phyloP scores from a whole-genome alignment of 2,797 vertebrate species.

The Eupleurogrammus muticus region DNA sequence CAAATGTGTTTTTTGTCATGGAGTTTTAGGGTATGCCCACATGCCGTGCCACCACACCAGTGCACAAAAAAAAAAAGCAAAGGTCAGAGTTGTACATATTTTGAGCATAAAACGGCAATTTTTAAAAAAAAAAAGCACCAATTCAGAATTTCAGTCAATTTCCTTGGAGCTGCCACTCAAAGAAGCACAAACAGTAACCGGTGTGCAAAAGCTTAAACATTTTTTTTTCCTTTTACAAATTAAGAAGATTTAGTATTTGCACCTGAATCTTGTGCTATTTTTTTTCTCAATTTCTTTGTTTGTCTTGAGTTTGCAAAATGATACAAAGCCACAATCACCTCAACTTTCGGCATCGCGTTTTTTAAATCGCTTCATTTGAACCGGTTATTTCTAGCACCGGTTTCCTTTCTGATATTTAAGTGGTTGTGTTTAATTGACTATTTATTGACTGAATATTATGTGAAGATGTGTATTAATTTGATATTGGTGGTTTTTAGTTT shows the following conservation, averaged over 20 bases:
- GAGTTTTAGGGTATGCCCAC: not conserved
- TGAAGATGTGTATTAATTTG: constrained; percentile 56
- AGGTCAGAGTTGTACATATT: constrained; percentile 49
- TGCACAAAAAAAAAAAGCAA: constrained; percentile 26
- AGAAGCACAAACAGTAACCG: constrained; percentile 71
- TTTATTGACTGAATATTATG: constrained; percentile 42
- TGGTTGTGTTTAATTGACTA: constrained; percentile 42
- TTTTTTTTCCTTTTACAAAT: constrained; percentile 13
- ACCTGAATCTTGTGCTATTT: not conserved
- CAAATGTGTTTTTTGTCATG: not conserved
- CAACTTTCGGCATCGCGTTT: constrained; percentile 5
- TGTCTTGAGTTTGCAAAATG: constrained; percentile 12
- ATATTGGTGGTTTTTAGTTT: constrained; percentile 64
- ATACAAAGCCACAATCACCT: constrained; percentile 32
- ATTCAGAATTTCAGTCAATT: constrained; percentile 53
- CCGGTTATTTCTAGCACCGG: not conserved
- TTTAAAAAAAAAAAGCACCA: constrained; percentile 56
- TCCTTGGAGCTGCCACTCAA: constrained; percentile 44
- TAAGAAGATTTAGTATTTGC: constrained; percentile 5
- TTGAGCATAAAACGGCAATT: constrained; percentile 48
- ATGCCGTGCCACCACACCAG: too few relatives aligned
- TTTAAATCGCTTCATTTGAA: constrained; percentile 17
- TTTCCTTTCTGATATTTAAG: constrained; percentile 36
- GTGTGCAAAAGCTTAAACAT: constrained; percentile 25
- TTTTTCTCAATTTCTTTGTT: not conserved